Evolutionary conservation across 2,888 invertebrate species (phyloP).

Genomic region (Chloromyia formosa): DNA sequence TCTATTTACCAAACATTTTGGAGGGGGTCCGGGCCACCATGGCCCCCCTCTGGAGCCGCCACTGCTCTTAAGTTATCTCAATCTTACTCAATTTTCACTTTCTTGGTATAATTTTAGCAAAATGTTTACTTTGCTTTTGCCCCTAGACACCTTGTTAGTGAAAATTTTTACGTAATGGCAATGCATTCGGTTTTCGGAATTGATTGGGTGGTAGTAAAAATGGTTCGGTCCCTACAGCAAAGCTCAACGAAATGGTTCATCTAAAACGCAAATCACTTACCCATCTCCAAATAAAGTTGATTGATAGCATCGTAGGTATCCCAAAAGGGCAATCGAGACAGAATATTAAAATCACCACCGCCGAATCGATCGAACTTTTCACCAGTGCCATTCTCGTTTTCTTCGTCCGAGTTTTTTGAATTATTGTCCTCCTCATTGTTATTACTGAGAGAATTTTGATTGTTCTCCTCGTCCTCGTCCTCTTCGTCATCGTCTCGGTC

Average conservation of each 20-base stretch:
- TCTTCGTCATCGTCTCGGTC: slow-evolving; percentile 33
- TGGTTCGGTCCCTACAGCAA: not conserved
- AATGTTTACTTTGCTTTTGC: too few species aligned
- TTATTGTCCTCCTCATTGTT: slow-evolving; percentile 51
- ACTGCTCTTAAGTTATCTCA: too few species aligned
- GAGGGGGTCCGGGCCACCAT: too few species aligned
- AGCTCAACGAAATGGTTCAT: not conserved
- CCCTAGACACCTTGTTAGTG: too few species aligned
- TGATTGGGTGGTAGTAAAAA: too few species aligned
- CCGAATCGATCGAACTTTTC: slow-evolving; percentile 47
- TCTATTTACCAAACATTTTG: too few species aligned
- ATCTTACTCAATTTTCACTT: too few species aligned
- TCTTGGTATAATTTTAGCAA: too few species aligned
- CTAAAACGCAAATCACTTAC: slow-evolving; percentile 63
- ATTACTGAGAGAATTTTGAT: slow-evolving; percentile 52
- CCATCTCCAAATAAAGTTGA: slow-evolving; percentile 85
- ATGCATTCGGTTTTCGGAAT: too few species aligned
- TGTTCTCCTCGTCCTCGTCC: slow-evolving; percentile 46
- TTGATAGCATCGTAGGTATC: slow-evolving; percentile 91
- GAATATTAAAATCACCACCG: slow-evolving; percentile 53
- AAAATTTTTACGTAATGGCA: too few species aligned
- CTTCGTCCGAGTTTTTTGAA: slow-evolving; percentile 40
- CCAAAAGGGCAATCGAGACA: slow-evolving; percentile 77
- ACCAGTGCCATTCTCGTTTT: slow-evolving; percentile 44
- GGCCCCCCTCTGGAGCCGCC: too few species aligned